Base-by-base conservation (phyloP, 2,797 vertebrate species). In the Pangasius mekongensis region DNA sequence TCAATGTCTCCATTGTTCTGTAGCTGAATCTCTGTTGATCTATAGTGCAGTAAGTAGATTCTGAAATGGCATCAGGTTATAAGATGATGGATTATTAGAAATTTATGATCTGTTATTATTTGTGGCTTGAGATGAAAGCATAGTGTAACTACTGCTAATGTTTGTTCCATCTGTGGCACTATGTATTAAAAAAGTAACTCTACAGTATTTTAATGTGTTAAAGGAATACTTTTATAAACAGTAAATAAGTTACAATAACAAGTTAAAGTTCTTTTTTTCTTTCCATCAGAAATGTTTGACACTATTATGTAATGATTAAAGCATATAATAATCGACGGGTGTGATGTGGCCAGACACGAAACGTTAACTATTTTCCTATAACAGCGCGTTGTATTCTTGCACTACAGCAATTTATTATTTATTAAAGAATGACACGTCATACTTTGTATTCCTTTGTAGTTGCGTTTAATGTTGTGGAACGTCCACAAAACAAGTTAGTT, bases 71-170 rank as follows among this genome's bases (percentile, higher is more conserved):
- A 64, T 47, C 14, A 27, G 3, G 39, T 64, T 83, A 30, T 84
- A 13, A 36, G 10, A 84, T 84, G 83, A 84, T 69, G n/a, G 83
- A 84, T 84, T 69, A 47, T 62, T 43, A 27, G 80, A 82, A 82
- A n/a, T 36, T 69, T 84, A 22, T 33, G 83, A 84, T 67, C 64
- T 33, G 83, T 69, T 14, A 24, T 67, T 84, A 54, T 67, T 49
- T 69, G 24, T 64, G 39, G 20, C n/a, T 69, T 36, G 47, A 52
- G 62, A 67, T 5, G 6, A 22, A 52, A 30, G 16, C 47, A 0
- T 20, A 49, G 62, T 52, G 27, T 67, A 62, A 47, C 43, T 67
- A 10, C 39, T 20, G 7, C 62, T 60, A 39, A 43, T 36, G 39
- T 47, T 27, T 83, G 24, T 47, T 47, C 13, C 11, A 27, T 66